Conservation (phyloP, 2,113 vertebrate genomes). For the Lates calcarifer region DNA sequence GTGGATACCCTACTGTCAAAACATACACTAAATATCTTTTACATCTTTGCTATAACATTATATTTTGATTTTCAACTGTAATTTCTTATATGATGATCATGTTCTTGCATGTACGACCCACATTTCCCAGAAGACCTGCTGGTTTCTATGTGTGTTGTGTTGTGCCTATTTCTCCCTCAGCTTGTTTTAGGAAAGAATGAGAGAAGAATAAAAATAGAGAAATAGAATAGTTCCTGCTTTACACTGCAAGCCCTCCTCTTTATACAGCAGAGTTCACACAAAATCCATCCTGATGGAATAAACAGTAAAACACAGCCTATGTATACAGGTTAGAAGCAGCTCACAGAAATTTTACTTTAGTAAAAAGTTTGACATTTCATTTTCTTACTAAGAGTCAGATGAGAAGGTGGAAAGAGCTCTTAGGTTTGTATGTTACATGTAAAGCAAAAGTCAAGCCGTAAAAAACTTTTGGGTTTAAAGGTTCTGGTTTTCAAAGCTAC, state of each 20-base stretch:
- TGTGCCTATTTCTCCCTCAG: background rate
- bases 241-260: background rate
- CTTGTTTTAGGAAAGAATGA: slow-evolving; percentile 15
- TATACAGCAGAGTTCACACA: background rate
- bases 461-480: no score
- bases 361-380: background rate
- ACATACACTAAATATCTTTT: background rate
- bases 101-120: background rate
- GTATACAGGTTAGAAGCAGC: background rate
- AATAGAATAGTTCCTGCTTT: slow-evolving; percentile 1
- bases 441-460: no score
- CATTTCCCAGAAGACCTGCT: slow-evolving; percentile 8
- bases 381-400: background rate
- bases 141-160: background rate
- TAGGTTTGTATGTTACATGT: no score
- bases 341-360: background rate
- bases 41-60: background rate
- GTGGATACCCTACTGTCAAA: background rate
- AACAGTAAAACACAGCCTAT: background rate
- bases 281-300: background rate
- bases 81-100: no score
- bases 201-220: background rate
- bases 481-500: no score
- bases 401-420: background rate
- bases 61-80: background rate